Evolutionary conservation across 1,140 invertebrate genomes (phyloP), one percentile per base, ranked within the genome.

Genomic region (Carposina sasakii): DNA sequence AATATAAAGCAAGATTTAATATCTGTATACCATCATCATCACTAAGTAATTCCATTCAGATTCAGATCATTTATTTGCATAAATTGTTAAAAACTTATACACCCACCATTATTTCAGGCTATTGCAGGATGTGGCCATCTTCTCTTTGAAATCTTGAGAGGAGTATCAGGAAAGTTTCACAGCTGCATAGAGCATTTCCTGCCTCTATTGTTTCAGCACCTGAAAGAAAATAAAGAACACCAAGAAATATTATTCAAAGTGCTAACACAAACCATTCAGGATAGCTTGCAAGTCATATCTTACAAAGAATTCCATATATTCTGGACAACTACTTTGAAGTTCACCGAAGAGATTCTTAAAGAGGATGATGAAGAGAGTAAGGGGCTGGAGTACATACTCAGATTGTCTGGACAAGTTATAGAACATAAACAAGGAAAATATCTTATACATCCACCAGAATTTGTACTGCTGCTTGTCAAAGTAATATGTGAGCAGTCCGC

Each of bases 101-200:
- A n/a, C n/a, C n/a, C n/a, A n/a, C n/a, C n/a, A 48, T 48, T 57
- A 53, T 73, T 79, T 48, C 73, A 93, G 87, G 89, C 89, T 47
- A 77, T 90, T 16, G 63, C 85, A 30, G 96, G 96, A 9, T 92
- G 93, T 78, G 94, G 94, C 0, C 89, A 91, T 60, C 84, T 98
- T 23, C 74, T 97, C 28, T 97, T 95, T 86, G 93, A 97, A 88
- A 91, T 96, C 31, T 77, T 97, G 21, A 90, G 90, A 62, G 95
- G 95, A 15, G 90, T 94, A 5, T 85, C 90, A 31, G 89, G 91
- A 4, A 91, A 95, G 51, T 93, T 97, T 71, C 94, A 98, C 68
- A 94, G 90, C 21, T 92, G 90, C 59, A 88, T 91, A 2, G 89
- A 90, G 36, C 76, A 85, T 21, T 89, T 93, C 58, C 57, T 95